Conservation (phyloP, 2,888 invertebrate species). For the Alcis repandata region DNA sequence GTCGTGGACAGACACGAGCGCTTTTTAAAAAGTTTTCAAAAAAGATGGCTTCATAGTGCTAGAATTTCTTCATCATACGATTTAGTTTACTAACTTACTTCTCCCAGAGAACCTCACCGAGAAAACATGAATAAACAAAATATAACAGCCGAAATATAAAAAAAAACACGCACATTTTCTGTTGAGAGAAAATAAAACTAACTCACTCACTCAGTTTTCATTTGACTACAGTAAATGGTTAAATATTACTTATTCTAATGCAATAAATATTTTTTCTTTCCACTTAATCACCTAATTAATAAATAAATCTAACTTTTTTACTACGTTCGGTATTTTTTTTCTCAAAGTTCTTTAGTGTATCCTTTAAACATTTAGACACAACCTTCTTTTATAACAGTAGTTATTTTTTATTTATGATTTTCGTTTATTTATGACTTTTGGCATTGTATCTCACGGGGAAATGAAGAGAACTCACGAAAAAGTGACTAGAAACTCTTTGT, state of each 20-base stretch:
- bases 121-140: slow-evolving; percentile 48
- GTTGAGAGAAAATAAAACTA: slow-evolving; percentile 47
- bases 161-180: slow-evolving; percentile 39
- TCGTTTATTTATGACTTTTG: slow-evolving; percentile 74
- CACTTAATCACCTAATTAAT: slow-evolving; percentile 72
- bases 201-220: slow-evolving; percentile 45
- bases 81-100: slow-evolving; percentile 58
- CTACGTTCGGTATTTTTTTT: slow-evolving; percentile 67
- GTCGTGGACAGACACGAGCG: slow-evolving; percentile 56
- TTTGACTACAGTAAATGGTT: slow-evolving; percentile 82
- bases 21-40: slow-evolving; percentile 80
- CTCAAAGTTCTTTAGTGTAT: slow-evolving; percentile 66
- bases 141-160: slow-evolving; percentile 44
- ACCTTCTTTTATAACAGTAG: slow-evolving; percentile 82
- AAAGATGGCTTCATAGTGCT: slow-evolving; percentile 65
- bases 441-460: slow-evolving; percentile 70
- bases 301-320: slow-evolving; percentile 81
- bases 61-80: slow-evolving; percentile 50
- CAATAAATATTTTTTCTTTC: slow-evolving; percentile 86
- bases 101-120: slow-evolving; percentile 49
- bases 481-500: slow-evolving; percentile 54
- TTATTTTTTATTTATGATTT: slow-evolving; percentile 65
- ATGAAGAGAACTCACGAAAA: slow-evolving; percentile 58
- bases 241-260: slow-evolving; percentile 76
- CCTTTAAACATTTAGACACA: slow-evolving; percentile 82